Percentiles rank a stretch among this genome's conserved stretches.
Conservation (phyloP, 2,888 invertebrate genomes). For the Sclerodermus sp. region DNA sequence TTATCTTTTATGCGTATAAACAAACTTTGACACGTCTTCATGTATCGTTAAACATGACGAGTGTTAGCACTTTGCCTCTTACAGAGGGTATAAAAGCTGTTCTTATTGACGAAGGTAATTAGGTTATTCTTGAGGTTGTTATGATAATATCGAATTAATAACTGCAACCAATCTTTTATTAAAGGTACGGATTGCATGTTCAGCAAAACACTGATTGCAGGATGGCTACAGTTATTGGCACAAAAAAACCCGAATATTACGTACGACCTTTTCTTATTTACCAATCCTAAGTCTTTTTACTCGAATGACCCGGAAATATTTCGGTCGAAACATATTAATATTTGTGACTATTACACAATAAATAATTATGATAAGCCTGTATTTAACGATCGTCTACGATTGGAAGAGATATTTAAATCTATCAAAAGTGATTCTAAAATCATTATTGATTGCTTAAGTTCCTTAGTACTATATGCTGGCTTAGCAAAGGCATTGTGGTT, state of each 20-base stretch:
- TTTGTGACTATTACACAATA: constrained; percentile 45
- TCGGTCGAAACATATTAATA: constrained; percentile 25
- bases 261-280: constrained; percentile 42
- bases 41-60: constrained; percentile 30
- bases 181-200: constrained; percentile 37
- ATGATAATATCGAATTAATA: constrained; percentile 12
- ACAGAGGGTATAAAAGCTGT: constrained; percentile 38
- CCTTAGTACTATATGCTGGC: constrained; percentile 40
- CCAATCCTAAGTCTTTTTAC: constrained; percentile 33
- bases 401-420: constrained; percentile 28
- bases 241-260: constrained; percentile 24
- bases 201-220: constrained; percentile 39
- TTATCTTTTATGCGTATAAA: no score
- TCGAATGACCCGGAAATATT: constrained; percentile 24
- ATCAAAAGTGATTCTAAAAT: constrained; percentile 32
- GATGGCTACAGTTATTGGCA: constrained; percentile 43
- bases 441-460: constrained; percentile 46
- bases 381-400: constrained; percentile 25
- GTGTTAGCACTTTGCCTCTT: constrained; percentile 33
- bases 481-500: constrained; percentile 37
- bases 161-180: constrained; percentile 11
- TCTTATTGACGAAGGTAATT: constrained; percentile 48
- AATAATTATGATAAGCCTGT: constrained; percentile 17
- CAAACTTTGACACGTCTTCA: no score
- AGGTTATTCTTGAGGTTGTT: constrained; percentile 3